Conservation (phyloP, 2,888 invertebrate species). For the Isoperla grammatica region DNA sequence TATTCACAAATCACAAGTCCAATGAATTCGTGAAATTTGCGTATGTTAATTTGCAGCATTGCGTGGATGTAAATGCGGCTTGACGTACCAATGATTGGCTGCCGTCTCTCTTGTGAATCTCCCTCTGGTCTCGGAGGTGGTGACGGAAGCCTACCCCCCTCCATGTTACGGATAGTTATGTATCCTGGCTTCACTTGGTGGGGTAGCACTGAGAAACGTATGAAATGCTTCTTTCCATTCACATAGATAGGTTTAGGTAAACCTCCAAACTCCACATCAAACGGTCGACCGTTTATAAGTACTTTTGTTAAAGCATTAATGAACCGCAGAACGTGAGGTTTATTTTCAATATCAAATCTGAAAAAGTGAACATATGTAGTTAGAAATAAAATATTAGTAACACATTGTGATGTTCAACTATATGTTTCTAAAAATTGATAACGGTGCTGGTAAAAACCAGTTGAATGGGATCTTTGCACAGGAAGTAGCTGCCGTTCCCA, state of each 20-base stretch:
- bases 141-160: constrained; percentile 48
- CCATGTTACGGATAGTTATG: constrained; percentile 66
- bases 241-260: constrained; percentile 72
- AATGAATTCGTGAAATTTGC: no score
- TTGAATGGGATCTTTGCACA: no score
- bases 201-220: constrained; percentile 74
- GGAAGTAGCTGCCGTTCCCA: no score
- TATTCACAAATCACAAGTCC: no score
- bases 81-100: no score
- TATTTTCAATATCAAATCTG: constrained; percentile 62
- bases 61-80: no score
- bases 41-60: no score
- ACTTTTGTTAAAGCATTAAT: constrained; percentile 71
- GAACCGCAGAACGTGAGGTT: constrained; percentile 70
- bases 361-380: constrained; percentile 20
- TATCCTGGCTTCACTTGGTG: constrained; percentile 65
- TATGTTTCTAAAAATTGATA: no score
- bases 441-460: no score
- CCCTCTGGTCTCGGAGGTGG: constrained; percentile 33
- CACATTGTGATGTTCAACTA: no score
- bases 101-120: constrained; percentile 12
- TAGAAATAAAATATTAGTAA: no score
- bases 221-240: constrained; percentile 70
- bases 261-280: constrained; percentile 71
- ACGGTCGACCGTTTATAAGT: constrained; percentile 70